Percentiles rank a stretch among this genome's conserved stretches.
These are phyloP conservation scores for Zaprionus taronus DNA, from an alignment of 1,140 invertebrate species.

Conservation along the genomic window DNA sequence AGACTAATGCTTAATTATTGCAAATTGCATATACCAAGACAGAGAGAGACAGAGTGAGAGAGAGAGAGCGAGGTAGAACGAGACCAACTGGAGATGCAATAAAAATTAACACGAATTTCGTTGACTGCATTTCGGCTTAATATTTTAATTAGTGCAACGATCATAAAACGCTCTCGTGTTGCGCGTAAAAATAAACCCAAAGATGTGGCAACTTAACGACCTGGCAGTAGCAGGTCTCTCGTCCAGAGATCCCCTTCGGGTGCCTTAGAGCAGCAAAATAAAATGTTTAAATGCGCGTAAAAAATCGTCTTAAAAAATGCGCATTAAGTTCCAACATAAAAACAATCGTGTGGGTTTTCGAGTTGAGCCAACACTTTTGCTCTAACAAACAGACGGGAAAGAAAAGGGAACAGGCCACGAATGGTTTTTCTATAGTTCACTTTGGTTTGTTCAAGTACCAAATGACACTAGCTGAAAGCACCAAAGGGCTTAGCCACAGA, in stretches of 20 bases:
- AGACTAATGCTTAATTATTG: slow-evolving; percentile 78
- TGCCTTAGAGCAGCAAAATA: slow-evolving; percentile 50
- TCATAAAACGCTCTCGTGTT: slow-evolving; percentile 53
- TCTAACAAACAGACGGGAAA: slow-evolving; percentile 16
- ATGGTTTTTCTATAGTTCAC: slow-evolving; percentile 1
- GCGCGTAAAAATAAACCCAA: slow-evolving; percentile 46
- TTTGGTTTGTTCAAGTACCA: background rate
- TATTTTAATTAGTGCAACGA: slow-evolving; percentile 77
- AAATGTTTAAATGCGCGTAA: slow-evolving; percentile 61
- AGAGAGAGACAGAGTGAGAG: background rate
- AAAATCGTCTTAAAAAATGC: slow-evolving; percentile 67
- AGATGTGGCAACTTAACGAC: slow-evolving; percentile 67
- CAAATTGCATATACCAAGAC: slow-evolving; percentile 66
- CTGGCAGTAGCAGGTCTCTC: slow-evolving; percentile 66
- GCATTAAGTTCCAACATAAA: slow-evolving; percentile 66
- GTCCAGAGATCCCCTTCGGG: slow-evolving; percentile 4
- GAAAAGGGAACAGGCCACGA: background rate
- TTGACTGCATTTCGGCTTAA: slow-evolving; percentile 59
- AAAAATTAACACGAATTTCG: slow-evolving; percentile 75
- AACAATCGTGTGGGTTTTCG: slow-evolving; percentile 35
- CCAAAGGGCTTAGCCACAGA: background rate
- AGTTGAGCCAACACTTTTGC: slow-evolving; percentile 28
- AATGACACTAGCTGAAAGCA: slow-evolving; percentile 23
- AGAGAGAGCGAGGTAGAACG: background rate
- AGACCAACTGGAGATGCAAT: slow-evolving; percentile 18